Evolutionary conservation across 2,113 vertebrate species (phyloP).

Genomic region (Myrmecobius fasciatus): DNA sequence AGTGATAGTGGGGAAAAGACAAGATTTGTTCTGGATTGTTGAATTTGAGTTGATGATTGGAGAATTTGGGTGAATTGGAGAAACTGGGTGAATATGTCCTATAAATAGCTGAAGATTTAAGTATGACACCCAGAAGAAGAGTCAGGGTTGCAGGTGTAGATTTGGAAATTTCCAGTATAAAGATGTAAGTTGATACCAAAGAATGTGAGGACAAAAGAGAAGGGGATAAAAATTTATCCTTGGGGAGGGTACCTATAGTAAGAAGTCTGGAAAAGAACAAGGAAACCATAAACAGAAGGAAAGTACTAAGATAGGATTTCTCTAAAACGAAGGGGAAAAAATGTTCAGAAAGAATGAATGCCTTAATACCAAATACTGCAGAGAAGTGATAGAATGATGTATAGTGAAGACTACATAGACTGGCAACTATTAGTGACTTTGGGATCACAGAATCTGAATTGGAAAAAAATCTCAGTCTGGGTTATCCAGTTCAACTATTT

Average conservation of each 20-base stretch:
- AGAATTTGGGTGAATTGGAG: no score
- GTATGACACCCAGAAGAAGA: neutral
- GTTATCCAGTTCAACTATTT: neutral
- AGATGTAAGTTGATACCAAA: neutral
- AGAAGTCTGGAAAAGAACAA: neutral
- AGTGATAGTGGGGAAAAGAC: neutral
- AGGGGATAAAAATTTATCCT: neutral
- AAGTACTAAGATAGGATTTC: neutral
- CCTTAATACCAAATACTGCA: neutral
- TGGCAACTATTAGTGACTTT: neutral
- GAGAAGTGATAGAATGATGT: neutral
- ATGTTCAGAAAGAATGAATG: neutral
- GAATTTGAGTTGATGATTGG: neutral
- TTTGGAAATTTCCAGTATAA: neutral
- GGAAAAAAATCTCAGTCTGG: neutral
- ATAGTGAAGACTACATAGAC: neutral
- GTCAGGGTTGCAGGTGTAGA: neutral
- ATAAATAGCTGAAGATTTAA: neutral
- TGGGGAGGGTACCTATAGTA: neutral
- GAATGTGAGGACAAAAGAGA: neutral
- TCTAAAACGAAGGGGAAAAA: neutral
- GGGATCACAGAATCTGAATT: neutral
- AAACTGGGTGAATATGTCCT: neutral
- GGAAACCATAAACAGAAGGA: neutral
- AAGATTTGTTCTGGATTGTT: neutral